These are phyloP conservation scores for Plebejus melissa DNA, from an alignment of 2,888 invertebrate species.

Conservation along the genomic window DNA sequence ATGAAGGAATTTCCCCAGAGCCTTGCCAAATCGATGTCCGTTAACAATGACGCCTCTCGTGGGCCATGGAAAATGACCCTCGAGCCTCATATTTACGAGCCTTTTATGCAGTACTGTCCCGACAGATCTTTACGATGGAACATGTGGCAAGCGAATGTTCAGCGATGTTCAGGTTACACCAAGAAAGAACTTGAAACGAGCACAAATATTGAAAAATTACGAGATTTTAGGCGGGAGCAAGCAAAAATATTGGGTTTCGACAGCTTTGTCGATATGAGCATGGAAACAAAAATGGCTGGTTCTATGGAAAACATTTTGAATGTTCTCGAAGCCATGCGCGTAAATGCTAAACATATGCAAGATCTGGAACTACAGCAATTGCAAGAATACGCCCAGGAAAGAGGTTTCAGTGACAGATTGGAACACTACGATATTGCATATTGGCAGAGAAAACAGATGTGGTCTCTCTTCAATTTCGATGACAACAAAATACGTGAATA, in stretches of 20 bases:
- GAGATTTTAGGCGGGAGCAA: slow-evolving; percentile 82
- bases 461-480: slow-evolving; percentile 82
- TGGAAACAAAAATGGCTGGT: slow-evolving; percentile 96
- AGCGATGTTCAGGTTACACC: slow-evolving; percentile 83
- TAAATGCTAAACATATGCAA: slow-evolving; percentile 86
- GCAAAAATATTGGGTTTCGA: slow-evolving; percentile 89
- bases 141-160: slow-evolving; percentile 88
- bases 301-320: slow-evolving; percentile 85
- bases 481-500: slow-evolving; percentile 87
- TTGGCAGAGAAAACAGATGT: slow-evolving; percentile 89
- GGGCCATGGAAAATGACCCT: slow-evolving; percentile 93
- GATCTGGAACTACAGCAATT: slow-evolving; percentile 85
- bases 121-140: slow-evolving; percentile 88
- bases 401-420: slow-evolving; percentile 84
- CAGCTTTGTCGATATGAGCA: slow-evolving; percentile 90
- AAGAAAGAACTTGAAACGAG: slow-evolving; percentile 84
- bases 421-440: slow-evolving; percentile 92
- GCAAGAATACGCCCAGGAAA: slow-evolving; percentile 84
- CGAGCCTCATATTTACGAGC: slow-evolving; percentile 84
- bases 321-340: slow-evolving; percentile 82
- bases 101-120: slow-evolving; percentile 92
- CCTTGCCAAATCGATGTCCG: slow-evolving; percentile 82
- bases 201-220: slow-evolving; percentile 87
- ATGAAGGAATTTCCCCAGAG: slow-evolving; percentile 87
- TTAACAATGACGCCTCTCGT: slow-evolving; percentile 79